Base-by-base conservation (phyloP, 2,797 vertebrate species). In the Eidolon dupreanum region DNA sequence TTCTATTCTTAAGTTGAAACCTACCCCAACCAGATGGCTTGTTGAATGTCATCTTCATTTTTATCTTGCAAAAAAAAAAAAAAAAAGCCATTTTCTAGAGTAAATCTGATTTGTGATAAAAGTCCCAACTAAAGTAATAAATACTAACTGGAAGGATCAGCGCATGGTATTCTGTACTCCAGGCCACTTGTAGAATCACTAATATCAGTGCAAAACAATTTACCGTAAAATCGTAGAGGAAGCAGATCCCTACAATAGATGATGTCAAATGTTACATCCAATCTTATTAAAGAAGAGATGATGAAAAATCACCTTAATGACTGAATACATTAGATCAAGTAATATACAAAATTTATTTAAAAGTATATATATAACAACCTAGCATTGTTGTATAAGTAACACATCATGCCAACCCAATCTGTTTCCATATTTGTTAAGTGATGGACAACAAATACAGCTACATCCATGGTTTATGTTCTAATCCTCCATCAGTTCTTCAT, bases 61-160 rank as follows among this genome's bases (percentile, higher is more conserved):
- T 91, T 91, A 70, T 78, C 28, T 68, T 88, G n/a, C 79, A 85
- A 53, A 81, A 97, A 94, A 49, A 49, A 97, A 94, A 49, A 49
- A 49, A 16, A 49, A 49, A 49, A 49, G 49, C 49, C 49, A 61
- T 65, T 94, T 92, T 93, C 66, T 93, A 92, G 57, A 88, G 81
- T 94, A 84, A 87, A 90, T 95, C 63, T 90, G 83, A 73, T 70
- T 96, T 86, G 38, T 94, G 83, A 84, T 86, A 86, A 75, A 94
- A 93, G 43, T 83, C 17, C 55, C 95, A 95, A 55, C 59, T 78
- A 65, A 88, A 94, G 33, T 88, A 93, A 66, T 87, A 90, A 88
- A 74, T 88, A 73, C 22, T 84, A 84, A 79, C 19, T 79, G 63
- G 12, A 92, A 85, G 61, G 5, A 95, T 92, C 22, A 82, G 24